Base-by-base conservation (phyloP, 2,888 invertebrate genomes). In the Branchipolynoe longqiensis region DNA sequence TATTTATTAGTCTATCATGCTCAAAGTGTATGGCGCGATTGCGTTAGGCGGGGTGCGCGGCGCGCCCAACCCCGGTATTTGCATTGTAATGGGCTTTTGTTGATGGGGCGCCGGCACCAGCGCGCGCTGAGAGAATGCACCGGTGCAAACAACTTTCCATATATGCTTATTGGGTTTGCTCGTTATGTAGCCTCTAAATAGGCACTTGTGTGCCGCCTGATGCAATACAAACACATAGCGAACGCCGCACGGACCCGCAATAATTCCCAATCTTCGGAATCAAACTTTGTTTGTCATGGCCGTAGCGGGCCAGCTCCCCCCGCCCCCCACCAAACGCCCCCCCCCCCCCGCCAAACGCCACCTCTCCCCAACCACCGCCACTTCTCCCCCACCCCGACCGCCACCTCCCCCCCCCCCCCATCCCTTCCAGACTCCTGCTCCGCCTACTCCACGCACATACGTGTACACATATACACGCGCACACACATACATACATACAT, bases 1-100 rank as follows among this genome's bases (percentile, higher is more conserved):
- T 78, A 78, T 78, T 78, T 78, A 78, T 78, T 78, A 78, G 78
- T 78, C 78, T 78, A 78, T 78, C 78, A 78, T 78, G 78, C 78
- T 78, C 54, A 78, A 78, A 78, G 78, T 78, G 78, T 78, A 78
- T 54, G 78, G 78, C 48, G 22, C 78, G 48, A 78, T 78, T 78
- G 31, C 12, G 33, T 78, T 78, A 78, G 78, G 31, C 31, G 78
- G 25, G 14, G 78, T 41, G 18, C 78, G 78, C 28, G 38, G 40
- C 78, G 48, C 62, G 31, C 78, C 78, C 18, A 41, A 25, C 78
- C 78, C 48, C 48, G 18, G 48, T 78, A 78, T 78, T 78, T 78
- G 78, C 78, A 78, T 78, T 78, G 78, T 78, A 28, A 78, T 78
- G 78, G 78, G 33, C 78, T 78, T n/a, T 78, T 78, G 78, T 54